Evolutionary conservation across 2,888 invertebrate species (phyloP), one percentile per base, ranked within the genome.

Genomic region (Pyrgus malvae): DNA sequence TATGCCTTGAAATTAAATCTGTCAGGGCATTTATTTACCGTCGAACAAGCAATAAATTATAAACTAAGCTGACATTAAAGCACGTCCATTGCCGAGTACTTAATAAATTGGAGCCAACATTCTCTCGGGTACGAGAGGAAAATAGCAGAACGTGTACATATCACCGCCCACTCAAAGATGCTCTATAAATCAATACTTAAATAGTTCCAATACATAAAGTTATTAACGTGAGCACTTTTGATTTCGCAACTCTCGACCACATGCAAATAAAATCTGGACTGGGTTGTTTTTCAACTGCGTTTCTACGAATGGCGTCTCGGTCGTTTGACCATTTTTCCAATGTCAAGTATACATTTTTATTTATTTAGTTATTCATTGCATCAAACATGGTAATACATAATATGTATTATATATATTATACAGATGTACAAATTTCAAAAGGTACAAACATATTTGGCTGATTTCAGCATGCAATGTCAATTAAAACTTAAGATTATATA

Each of bases 181-280:
- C 54, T 56, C 60, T 61, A 72, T 83, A 81, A 83, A 82, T 84
- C 81, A 79, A 82, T 80, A 74, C 74, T 69, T 72, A 74, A 80
- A 79, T 71, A 69, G 69, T 64, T 75, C 66, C 72, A 71, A 78
- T 76, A 74, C 74, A 78, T 72, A 72, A 71, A 71, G 69, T 68
- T 72, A 72, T 77, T 76, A 74, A 73, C 69, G 65, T 54, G 53
- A 56, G 65, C 65, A 64, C 65, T 38, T 50, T 55, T 40, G 53
- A 29, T 54, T 14, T 21, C 23, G 45, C 38, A 45, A 33, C 16
- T 16, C 19, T 9, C 2, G 17, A 17, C 57, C 64, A 64, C 62
- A 70, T 46, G 35, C 58, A 56, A 63, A 41, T 59, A 48, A 45
- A 53, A 49, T 56, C 40, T 42, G 38, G 12, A 16, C 11, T 27